phyloP scores from a whole-genome alignment of 2,113 vertebrate genomes.

The Triplophysa tibetana region DNA sequence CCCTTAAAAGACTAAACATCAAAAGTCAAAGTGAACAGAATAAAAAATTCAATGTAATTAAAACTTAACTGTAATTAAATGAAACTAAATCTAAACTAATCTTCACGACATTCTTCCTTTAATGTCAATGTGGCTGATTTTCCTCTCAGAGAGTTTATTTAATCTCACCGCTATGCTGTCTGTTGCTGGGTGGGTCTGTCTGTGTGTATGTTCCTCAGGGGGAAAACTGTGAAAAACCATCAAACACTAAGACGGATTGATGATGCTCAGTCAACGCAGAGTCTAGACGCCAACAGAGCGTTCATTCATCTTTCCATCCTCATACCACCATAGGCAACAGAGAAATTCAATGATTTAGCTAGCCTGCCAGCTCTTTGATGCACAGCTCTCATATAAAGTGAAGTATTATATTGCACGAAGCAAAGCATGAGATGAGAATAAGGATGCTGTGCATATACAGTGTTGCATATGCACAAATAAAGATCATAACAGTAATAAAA shows the following conservation, averaged over 20 bases:
- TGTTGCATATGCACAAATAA: not conserved
- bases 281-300: slow-evolving; percentile 32
- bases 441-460: not conserved
- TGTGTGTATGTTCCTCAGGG: slow-evolving; percentile 12
- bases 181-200: slow-evolving; percentile 18
- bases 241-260: slow-evolving; percentile 21
- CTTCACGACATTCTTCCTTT: not conserved
- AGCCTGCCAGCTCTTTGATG: slow-evolving; percentile 10
- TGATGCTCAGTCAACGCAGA: slow-evolving; percentile 20
- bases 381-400: not conserved
- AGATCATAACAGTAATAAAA: too few species aligned
- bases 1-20: too few species aligned
- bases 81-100: too few species aligned
- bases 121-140: not conserved
- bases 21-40: too few species aligned
- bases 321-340: not conserved
- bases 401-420: not conserved
- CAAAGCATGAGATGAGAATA: not conserved
- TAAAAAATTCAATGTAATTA: too few species aligned
- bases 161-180: not conserved
- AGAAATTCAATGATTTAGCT: not conserved
- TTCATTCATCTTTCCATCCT: slow-evolving; percentile 20
- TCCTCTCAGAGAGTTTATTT: not conserved
- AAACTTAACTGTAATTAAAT: not conserved
- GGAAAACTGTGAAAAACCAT: slow-evolving; percentile 23